phyloP scores from a whole-genome alignment of 1,140 invertebrate genomes.

The Campoletis sonorensis region DNA sequence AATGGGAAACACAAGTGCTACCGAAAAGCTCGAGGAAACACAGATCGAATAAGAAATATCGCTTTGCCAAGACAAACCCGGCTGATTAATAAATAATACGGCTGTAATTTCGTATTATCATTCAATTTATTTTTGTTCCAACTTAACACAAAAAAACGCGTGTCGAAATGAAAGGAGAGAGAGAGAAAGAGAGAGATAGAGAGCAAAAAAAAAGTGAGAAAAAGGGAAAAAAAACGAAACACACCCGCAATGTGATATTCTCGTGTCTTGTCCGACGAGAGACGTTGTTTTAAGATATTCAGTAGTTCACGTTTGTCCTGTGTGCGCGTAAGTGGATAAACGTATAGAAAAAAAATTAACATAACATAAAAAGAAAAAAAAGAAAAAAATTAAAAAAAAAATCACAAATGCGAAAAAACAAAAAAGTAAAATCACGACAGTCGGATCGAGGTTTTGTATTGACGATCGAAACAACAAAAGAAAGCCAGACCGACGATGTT shows the following conservation, averaged over 20 bases:
- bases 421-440: slow-evolving; percentile 39
- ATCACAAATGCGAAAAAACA: background rate
- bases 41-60: too few relatives aligned
- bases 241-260: slow-evolving; percentile 76
- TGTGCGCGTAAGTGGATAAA: slow-evolving; percentile 57
- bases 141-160: background rate
- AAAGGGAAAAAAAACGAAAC: slow-evolving; percentile 53
- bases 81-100: too few relatives aligned
- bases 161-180: background rate
- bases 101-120: too few relatives aligned
- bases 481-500: slow-evolving; percentile 43
- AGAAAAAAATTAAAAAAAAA: slow-evolving; percentile 9
- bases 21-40: background rate
- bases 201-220: slow-evolving; percentile 35
- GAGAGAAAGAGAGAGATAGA: background rate
- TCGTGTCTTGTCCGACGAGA: slow-evolving; percentile 76
- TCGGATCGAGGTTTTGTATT: slow-evolving; percentile 9
- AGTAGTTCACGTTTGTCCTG: slow-evolving; percentile 65
- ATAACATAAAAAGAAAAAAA: slow-evolving; percentile 48
- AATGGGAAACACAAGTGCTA: too few relatives aligned
- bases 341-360: slow-evolving; percentile 50
- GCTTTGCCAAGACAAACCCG: too few relatives aligned
- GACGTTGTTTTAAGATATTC: slow-evolving; percentile 72
- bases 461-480: slow-evolving; percentile 21
- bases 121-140: background rate